Evolutionary conservation across 2,113 vertebrate genomes (phyloP), one percentile per base, ranked within the genome.

Genomic region (Crotalus viridis): DNA sequence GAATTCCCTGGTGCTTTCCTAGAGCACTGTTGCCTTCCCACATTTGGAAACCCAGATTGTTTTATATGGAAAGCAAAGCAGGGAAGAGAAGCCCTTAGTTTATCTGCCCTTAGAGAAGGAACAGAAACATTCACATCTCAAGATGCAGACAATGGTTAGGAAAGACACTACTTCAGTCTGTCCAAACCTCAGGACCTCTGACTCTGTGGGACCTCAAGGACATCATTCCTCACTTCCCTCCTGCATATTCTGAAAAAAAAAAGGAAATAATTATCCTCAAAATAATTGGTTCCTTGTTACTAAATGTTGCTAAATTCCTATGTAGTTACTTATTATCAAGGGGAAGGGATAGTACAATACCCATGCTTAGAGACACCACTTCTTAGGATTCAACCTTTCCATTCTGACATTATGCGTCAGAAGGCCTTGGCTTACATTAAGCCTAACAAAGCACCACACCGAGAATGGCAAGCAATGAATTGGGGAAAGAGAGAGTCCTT

Each of bases 241-340:
- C 39, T 46, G 26, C n/a, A 33, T 2, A 15, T n/a, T 74, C 3
- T 15, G 6, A 1, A 2, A 1, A 3, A 15, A 1, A 17, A 33
- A 74, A 13, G 61, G 28, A 69, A 39, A 8, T 19, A 43, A 81
- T 74, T 19, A 4, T 74, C 64, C 64, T 19, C n/a, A 81, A 39
- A 81, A 81, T 7, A 81, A 43, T 22, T 39, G 28, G 26, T 46
- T 85, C 19, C 85, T 51, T 87, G 12, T 12, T 22, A 39, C 81
- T 51, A 87, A 55, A 89, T 39, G 51, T 57, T 39, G 33, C 33
- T 51, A 51, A 19, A 81, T 21, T 81, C 74, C 33, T 21, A 81
- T 39, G 33, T 51, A 21, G 43, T 33, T 1, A 51, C 33, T 46
- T 33, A 17, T 12, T 6, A 22, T 43, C 10, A 21, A 46, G 26